Conservation (phyloP, 2,113 vertebrate genomes). For the Lagopus muta region DNA sequence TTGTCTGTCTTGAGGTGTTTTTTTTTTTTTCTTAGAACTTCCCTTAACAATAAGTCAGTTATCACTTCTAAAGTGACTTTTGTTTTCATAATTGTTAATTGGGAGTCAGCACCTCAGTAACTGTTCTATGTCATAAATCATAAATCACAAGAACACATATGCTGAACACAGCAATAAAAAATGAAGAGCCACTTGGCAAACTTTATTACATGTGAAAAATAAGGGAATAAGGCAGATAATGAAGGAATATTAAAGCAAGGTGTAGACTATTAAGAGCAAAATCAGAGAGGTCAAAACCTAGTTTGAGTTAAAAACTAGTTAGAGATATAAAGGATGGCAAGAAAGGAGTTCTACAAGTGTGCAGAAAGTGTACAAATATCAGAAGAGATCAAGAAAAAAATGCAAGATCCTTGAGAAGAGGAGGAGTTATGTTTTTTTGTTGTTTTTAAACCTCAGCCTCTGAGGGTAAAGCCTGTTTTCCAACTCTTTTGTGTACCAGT, state of each 20-base stretch:
- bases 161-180: background rate
- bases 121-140: background rate
- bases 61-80: background rate
- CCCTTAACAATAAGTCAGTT: background rate
- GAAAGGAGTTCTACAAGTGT: background rate
- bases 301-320: background rate
- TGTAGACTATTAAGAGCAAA: background rate
- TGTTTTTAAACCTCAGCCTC: background rate
- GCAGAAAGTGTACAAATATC: background rate
- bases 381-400: background rate
- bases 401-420: background rate
- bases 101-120: background rate
- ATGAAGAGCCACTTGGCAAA: background rate
- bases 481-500: background rate
- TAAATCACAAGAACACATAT: background rate
- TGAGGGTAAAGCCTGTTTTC: background rate
- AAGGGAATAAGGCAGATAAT: background rate
- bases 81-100: background rate
- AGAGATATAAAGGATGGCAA: background rate
- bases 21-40: background rate
- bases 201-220: background rate
- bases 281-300: background rate
- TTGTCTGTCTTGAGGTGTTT: background rate
- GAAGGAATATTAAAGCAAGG: background rate
- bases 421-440: background rate